These are phyloP conservation scores for Apoda limacodes DNA, from an alignment of 2,888 invertebrate genomes.

Conservation along the genomic window DNA sequence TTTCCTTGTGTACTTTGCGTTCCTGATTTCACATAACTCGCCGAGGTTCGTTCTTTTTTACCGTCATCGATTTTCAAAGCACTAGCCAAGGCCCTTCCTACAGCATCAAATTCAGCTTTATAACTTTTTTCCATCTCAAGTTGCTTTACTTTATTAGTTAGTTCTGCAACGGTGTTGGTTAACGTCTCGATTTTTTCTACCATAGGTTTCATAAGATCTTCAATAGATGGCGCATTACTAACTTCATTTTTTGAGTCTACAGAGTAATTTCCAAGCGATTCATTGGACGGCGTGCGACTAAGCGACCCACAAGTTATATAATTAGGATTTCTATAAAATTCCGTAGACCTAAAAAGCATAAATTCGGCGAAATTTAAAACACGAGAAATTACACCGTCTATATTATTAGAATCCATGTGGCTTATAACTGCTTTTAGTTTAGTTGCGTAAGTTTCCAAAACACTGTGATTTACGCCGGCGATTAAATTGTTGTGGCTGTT, in stretches of 20 bases:
- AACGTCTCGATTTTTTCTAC: conserved; percentile 18
- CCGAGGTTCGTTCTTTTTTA: too few species aligned
- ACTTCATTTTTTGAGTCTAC: not conserved
- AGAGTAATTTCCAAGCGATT: not conserved
- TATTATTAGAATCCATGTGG: conserved; percentile 39
- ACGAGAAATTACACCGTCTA: conserved; percentile 30
- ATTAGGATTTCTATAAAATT: conserved; percentile 32
- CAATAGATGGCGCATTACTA: conserved; percentile 20
- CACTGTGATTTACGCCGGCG: conserved; percentile 32
- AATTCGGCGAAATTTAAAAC: conserved; percentile 38
- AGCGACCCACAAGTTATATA: conserved; percentile 3
- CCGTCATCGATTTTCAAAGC: not conserved
- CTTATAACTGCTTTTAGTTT: conserved; percentile 43
- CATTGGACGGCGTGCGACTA: conserved; percentile 5
- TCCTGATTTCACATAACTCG: too few species aligned
- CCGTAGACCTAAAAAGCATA: conserved; percentile 32
- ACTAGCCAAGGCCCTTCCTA: not conserved
- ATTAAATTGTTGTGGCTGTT: conserved; percentile 44
- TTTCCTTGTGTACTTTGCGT: too few species aligned
- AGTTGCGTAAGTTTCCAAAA: conserved; percentile 35
- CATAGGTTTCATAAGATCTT: conserved; percentile 17
- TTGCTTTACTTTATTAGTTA: conserved; percentile 1
- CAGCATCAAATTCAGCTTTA: not conserved
- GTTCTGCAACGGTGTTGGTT: conserved; percentile 1
- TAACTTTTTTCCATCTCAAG: not conserved